These are phyloP conservation scores for Drosophila novamexicana DNA, from an alignment of 1,140 invertebrate genomes.

Conservation along the genomic window DNA sequence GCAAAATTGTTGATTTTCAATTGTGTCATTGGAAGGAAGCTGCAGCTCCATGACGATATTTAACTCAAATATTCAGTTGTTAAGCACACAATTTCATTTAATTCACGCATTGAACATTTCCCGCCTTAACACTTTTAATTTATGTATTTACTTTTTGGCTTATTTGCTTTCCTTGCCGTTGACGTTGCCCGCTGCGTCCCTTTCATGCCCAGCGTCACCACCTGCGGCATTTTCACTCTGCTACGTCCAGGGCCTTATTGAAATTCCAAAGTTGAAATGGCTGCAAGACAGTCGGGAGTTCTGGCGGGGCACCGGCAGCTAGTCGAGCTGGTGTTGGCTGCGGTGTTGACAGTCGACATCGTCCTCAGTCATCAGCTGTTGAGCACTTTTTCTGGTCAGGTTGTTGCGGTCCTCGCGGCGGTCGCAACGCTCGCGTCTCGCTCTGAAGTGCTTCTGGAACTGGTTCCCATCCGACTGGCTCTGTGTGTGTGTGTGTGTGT, in stretches of 20 bases:
- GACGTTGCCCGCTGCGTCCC: not conserved
- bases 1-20: conserved; percentile 18
- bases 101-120: conserved; percentile 66
- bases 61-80: conserved; percentile 36
- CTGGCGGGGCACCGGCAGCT: not conserved
- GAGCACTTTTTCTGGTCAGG: conserved; percentile 46
- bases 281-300: conserved; percentile 46
- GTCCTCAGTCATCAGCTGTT: conserved; percentile 51
- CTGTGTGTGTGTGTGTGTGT: conserved; percentile 11
- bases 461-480: conserved; percentile 8
- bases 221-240: conserved; percentile 64
- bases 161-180: conserved; percentile 56
- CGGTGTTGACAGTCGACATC: conserved; percentile 63
- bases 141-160: conserved; percentile 76
- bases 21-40: conserved; percentile 5
- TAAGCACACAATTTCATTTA: conserved; percentile 58
- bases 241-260: conserved; percentile 57
- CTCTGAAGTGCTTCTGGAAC: conserved; percentile 37
- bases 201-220: conserved; percentile 52
- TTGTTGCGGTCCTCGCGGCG: conserved; percentile 48
- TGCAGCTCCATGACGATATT: conserved; percentile 7
- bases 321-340: conserved; percentile 35
- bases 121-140: conserved; percentile 75
- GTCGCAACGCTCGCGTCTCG: conserved; percentile 39
- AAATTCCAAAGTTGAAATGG: conserved; percentile 77